A percentile compares a stretch with the other conserved stretches of the same genome.
Evolutionary conservation across 2,797 vertebrate species (phyloP).

Genomic region (Ambastaia sidthimunki): DNA sequence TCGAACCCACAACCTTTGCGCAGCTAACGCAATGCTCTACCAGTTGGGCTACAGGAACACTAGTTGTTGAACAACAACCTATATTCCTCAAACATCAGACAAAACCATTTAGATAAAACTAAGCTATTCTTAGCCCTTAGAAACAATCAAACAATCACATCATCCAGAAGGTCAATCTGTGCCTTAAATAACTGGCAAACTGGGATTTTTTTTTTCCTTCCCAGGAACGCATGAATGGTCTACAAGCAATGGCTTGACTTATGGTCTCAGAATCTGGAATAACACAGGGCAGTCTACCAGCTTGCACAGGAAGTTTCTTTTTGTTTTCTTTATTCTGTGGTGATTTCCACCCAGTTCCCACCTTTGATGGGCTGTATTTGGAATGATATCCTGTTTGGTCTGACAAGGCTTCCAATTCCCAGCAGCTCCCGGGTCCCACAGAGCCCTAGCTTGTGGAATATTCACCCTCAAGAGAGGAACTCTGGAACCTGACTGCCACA

Average conservation of each 20-base stretch:
- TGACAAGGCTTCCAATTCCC: slow-evolving; percentile 44
- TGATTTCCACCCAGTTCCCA: slow-evolving; percentile 59
- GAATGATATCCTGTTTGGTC: slow-evolving; percentile 63
- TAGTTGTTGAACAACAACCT: slow-evolving; percentile 2
- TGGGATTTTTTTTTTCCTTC: slow-evolving; percentile 5
- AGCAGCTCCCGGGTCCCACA: slow-evolving; percentile 37
- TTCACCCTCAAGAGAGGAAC: slow-evolving; percentile 28
- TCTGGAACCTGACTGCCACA: slow-evolving; percentile 48
- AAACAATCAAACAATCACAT: slow-evolving; percentile 19
- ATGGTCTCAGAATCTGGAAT: slow-evolving; percentile 20
- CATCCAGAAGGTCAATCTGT: slow-evolving; percentile 9
- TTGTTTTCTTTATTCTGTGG: slow-evolving; percentile 46
- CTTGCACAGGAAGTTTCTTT: slow-evolving; percentile 50
- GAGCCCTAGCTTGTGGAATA: slow-evolving; percentile 31
- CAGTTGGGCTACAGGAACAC: no score
- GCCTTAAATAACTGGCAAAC: neutral
- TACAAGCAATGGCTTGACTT: slow-evolving; percentile 19
- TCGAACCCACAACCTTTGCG: no score
- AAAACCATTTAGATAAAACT: slow-evolving; percentile 30
- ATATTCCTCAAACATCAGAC: slow-evolving; percentile 13
- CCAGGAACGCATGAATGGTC: neutral
- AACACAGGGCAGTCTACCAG: slow-evolving; percentile 8
- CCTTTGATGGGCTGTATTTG: slow-evolving; percentile 51
- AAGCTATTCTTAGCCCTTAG: neutral
- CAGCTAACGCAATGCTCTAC: no score